Evolutionary conservation across 2,113 vertebrate genomes (phyloP).

Genomic region (Forbesichthys agassizii): DNA sequence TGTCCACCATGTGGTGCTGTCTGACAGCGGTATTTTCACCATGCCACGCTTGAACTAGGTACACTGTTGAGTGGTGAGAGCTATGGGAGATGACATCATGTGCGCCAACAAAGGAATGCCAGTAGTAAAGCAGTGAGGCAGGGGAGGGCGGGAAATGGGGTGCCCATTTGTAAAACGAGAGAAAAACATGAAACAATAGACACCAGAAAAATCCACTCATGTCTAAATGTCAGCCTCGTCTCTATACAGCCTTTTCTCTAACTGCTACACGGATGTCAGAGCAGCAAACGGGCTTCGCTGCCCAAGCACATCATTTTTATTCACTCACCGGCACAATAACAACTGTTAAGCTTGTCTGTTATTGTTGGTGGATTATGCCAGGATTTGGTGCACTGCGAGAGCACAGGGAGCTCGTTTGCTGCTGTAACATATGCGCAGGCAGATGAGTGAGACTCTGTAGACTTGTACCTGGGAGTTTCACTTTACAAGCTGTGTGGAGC

Average conservation of each 20-base stretch:
- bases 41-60: not conserved
- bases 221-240: not conserved
- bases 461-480: not conserved
- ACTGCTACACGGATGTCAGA: slow-evolving; percentile 12
- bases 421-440: not conserved
- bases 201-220: not conserved
- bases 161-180: not conserved
- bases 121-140: not conserved
- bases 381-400: not conserved
- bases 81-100: slow-evolving; percentile 52
- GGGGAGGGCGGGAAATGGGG: not conserved
- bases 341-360: slow-evolving; percentile 21
- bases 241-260: not conserved
- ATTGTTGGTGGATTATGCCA: slow-evolving; percentile 2
- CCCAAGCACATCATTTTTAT: not conserved
- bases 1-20: slow-evolving; percentile 57
- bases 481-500: not conserved
- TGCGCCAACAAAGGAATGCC: slow-evolving; percentile 36
- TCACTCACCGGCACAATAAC: not conserved
- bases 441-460: not conserved
- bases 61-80: not conserved
- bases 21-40: slow-evolving; percentile 1
- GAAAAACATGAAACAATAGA: slow-evolving; percentile 9
- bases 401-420: not conserved
- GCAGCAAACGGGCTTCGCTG: slow-evolving; percentile 4